Evolutionary conservation across 2,113 vertebrate genomes (phyloP).

Genomic region (Paratilapia polleni): DNA sequence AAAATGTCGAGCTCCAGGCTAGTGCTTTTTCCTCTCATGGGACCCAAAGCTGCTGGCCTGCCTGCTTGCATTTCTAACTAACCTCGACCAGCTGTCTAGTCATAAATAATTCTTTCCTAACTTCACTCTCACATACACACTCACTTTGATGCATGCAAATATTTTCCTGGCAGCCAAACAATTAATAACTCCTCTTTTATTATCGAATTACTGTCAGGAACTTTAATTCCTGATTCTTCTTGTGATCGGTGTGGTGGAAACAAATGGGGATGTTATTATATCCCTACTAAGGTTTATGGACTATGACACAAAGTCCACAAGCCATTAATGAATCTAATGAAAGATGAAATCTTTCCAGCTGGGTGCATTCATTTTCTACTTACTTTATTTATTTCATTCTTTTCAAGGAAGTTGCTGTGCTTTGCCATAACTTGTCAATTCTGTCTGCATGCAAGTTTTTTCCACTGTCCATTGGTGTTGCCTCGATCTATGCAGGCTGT

Average conservation of each 20-base stretch:
- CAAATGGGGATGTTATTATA: background rate
- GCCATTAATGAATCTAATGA: slow-evolving; percentile 11
- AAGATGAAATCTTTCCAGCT: background rate
- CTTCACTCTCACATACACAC: background rate
- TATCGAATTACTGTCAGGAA: slow-evolving; percentile 1
- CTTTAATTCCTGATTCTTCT: background rate
- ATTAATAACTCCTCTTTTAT: slow-evolving; percentile 6
- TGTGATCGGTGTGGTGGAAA: background rate
- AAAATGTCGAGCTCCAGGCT: background rate
- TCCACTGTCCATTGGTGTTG: background rate
- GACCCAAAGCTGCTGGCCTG: background rate
- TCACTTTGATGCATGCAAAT: slow-evolving; percentile 18
- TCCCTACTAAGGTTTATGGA: background rate
- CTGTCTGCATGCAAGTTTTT: background rate
- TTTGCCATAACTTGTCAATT: too few relatives aligned
- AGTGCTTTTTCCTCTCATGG: background rate
- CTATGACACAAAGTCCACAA: too few relatives aligned
- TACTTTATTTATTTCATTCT: background rate
- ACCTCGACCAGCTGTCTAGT: slow-evolving; percentile 1
- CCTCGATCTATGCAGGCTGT: background rate
- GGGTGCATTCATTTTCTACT: background rate
- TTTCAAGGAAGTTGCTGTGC: too few relatives aligned
- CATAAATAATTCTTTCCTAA: slow-evolving; percentile 3
- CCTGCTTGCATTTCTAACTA: background rate
- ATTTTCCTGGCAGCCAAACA: slow-evolving; percentile 16